These are phyloP conservation scores for Oscheius onirici DNA, from an alignment of 2,888 invertebrate species.

Conservation along the genomic window DNA sequence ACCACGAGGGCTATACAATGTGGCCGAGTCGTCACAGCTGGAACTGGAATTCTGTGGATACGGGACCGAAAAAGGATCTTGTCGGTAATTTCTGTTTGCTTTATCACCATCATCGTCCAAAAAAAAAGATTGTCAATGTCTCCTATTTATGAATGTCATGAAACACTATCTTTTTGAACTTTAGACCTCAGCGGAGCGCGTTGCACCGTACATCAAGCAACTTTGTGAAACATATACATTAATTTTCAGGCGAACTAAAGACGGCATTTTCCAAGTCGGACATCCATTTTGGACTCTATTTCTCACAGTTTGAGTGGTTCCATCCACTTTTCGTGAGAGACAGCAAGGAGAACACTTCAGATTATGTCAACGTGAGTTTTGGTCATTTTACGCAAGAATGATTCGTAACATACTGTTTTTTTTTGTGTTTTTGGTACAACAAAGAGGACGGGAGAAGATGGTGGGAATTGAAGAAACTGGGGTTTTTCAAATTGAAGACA, in stretches of 20 bases:
- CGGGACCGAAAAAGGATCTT: conserved; percentile 74
- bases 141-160: too few species aligned
- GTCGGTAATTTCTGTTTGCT: conserved; percentile 72
- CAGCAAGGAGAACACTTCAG: conserved; percentile 45
- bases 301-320: conserved; percentile 71
- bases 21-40: conserved; percentile 74
- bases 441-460: too few species aligned
- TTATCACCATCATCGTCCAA: too few species aligned
- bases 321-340: conserved; percentile 67
- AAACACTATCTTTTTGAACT: too few species aligned
- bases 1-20: conserved; percentile 75
- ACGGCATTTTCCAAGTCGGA: conserved; percentile 49
- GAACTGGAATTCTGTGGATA: conserved; percentile 75
- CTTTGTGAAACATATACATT: neutral
- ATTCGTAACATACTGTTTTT: too few species aligned
- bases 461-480: too few species aligned
- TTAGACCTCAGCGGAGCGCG: neutral
- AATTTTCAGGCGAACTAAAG: conserved; percentile 45
- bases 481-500: too few species aligned
- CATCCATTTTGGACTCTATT: conserved; percentile 71
- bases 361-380: conserved; percentile 56
- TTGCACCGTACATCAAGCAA: neutral
- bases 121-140: too few species aligned
- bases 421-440: too few species aligned
- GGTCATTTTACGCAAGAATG: too few species aligned